Evolutionary conservation across 2,888 invertebrate species (phyloP), one percentile per base, ranked within the genome.

Genomic region (Rhorus exstirpatorius): DNA sequence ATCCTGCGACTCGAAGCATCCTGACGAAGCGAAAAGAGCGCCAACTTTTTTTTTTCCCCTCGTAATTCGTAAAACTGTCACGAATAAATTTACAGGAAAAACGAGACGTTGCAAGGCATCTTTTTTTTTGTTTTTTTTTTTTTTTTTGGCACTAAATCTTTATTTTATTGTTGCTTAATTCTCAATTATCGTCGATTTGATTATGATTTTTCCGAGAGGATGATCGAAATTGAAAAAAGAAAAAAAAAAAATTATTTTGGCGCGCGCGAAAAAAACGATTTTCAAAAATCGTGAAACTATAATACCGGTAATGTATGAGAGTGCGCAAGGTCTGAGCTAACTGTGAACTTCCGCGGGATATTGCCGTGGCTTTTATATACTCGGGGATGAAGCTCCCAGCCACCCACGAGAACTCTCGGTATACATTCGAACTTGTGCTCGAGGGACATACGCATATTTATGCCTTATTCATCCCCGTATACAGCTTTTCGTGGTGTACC

Each of bases 321-420:
- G n/a, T n/a, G n/a, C n/a, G n/a, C 58, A 77, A 67, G 17, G 46
- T 78, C 67, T 74, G 58, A 70, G 19, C 85, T 81, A 79, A 89
- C 88, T 89, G 87, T 88, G 89, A 53, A 84, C 85, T 85, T 88
- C 82, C 83, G 78, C 80, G 84, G 80, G 84, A 83, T 84, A 83
- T 85, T 85, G 87, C 84, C 83, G 86, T 87, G 87, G 88, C 87
- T 88, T 90, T 90, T n/a, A 89, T 90, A 90, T 90, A 90, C 88
- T 83, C 81, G 71, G 38, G 46, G 74, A 46, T 41, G n/a, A 49
- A 67, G 35, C 87, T 63, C 84, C 87, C 87, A 81, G 84, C 90
- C 89, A 89, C 89, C 89, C 88, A 88, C 89, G 85, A 85, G 84
- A 61, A 70, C 24, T 19, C 44, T 58, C 41, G 38, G 44, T 21